Evolutionary conservation across 2,113 vertebrate genomes (phyloP).

Genomic region (Antechinus flavipes): DNA sequence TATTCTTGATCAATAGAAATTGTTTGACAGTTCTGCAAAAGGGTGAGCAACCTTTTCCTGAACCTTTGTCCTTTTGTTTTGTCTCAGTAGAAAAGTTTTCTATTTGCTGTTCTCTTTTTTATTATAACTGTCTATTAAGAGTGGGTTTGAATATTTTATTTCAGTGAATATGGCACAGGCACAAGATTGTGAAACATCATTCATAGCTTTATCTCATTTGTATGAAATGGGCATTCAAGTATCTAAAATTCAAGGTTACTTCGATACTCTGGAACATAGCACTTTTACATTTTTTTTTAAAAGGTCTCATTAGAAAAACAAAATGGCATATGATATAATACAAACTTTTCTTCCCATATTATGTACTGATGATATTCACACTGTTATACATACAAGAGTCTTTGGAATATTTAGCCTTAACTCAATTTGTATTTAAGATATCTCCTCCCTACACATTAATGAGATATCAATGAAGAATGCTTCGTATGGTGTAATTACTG

Average conservation of each 20-base stretch:
- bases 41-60: conserved; percentile 77
- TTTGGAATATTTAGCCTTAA: conserved; percentile 78
- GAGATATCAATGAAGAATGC: conserved; percentile 80
- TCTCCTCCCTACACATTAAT: conserved; percentile 81
- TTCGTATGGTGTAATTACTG: conserved; percentile 79
- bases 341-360: conserved; percentile 65
- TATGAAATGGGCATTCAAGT: conserved; percentile 66
- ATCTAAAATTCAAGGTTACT: conserved; percentile 42
- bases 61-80: conserved; percentile 78
- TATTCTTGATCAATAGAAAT: conserved; percentile 82
- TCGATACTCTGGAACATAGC: not conserved
- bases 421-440: conserved; percentile 80
- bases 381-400: not conserved
- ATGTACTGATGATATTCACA: conserved; percentile 59
- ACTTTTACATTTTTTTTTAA: conserved; percentile 64
- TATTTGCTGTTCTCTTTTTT: conserved; percentile 69
- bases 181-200: not conserved
- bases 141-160: conserved; percentile 39
- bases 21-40: conserved; percentile 78
- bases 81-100: conserved; percentile 78
- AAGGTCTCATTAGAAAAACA: conserved; percentile 60
- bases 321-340: conserved; percentile 53
- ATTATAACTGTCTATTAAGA: conserved; percentile 66
- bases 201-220: conserved; percentile 24
- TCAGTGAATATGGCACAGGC: conserved; percentile 31